These are phyloP conservation scores for Cactoblastis cactorum DNA, from an alignment of 2,888 invertebrate species.

Conservation along the genomic window DNA sequence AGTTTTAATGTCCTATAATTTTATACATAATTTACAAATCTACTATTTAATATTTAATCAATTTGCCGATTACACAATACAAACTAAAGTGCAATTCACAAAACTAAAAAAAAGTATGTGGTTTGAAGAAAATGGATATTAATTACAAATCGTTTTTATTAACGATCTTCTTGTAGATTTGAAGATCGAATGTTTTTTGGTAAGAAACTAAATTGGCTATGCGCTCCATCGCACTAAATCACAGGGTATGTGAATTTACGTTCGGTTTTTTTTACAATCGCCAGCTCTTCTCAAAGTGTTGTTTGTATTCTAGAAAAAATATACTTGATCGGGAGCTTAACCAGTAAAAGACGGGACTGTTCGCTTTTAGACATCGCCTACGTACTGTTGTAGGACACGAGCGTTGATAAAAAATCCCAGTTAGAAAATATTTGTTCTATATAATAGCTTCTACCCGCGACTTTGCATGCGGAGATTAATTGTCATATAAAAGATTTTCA, in stretches of 20 bases:
- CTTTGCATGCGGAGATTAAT: too few relatives aligned
- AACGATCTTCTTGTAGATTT: slow-evolving; percentile 30
- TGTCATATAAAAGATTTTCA: too few relatives aligned
- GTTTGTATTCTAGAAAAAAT: neutral
- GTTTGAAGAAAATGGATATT: slow-evolving; percentile 33
- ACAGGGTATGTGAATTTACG: slow-evolving; percentile 58
- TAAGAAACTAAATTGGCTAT: slow-evolving; percentile 40
- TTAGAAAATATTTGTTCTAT: too few relatives aligned
- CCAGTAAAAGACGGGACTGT: too few relatives aligned
- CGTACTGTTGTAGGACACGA: too few relatives aligned
- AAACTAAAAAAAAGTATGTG: neutral
- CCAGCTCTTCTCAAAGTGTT: slow-evolving; percentile 35
- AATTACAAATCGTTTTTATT: slow-evolving; percentile 41
- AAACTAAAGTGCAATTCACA: neutral
- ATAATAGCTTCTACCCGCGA: too few relatives aligned
- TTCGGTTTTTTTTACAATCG: slow-evolving; percentile 36
- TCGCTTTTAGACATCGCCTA: too few relatives aligned
- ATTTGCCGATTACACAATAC: neutral
- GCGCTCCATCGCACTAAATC: slow-evolving; percentile 56
- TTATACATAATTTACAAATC: too few relatives aligned
- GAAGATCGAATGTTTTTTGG: slow-evolving; percentile 45
- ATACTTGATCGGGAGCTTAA: too few relatives aligned
- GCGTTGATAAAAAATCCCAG: too few relatives aligned
- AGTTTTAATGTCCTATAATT: too few relatives aligned
- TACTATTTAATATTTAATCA: too few relatives aligned